A percentile compares a stretch with the other conserved stretches of the same genome.
phyloP scores from a whole-genome alignment of 2,888 invertebrate species.

The Pelosia muscerda region DNA sequence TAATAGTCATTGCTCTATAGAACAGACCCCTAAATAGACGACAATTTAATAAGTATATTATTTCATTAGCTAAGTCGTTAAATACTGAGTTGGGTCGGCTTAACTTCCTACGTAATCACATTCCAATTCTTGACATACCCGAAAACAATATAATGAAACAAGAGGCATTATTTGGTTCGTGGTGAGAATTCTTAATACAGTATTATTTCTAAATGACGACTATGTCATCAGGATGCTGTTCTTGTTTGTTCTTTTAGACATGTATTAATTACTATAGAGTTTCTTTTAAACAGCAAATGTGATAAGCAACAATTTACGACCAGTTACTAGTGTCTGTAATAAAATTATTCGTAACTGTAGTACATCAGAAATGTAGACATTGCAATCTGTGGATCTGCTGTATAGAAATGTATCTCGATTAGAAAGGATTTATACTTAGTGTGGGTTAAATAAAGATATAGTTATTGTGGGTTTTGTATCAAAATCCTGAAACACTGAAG shows the following conservation, averaged over 20 bases:
- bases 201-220: constrained; percentile 18
- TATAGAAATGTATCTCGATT: too few species aligned
- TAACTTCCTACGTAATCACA: neutral
- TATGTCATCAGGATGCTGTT: neutral
- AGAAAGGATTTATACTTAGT: too few species aligned
- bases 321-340: too few species aligned
- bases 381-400: too few species aligned
- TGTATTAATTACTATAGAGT: neutral
- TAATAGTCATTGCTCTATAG: neutral
- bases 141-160: constrained; percentile 41
- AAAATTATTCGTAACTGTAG: too few species aligned
- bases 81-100: constrained; percentile 3
- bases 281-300: neutral
- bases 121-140: constrained; percentile 10
- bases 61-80: neutral
- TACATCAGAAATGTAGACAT: too few species aligned
- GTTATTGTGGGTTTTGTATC: too few species aligned
- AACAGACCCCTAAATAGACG: neutral
- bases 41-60: neutral
- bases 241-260: neutral
- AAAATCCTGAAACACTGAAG: too few species aligned
- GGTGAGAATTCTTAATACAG: constrained; percentile 40
- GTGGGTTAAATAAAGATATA: too few species aligned
- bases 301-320: too few species aligned
- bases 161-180: constrained; percentile 43